Conservation (phyloP, 2,113 vertebrate genomes). For the Leucosticte australis region DNA sequence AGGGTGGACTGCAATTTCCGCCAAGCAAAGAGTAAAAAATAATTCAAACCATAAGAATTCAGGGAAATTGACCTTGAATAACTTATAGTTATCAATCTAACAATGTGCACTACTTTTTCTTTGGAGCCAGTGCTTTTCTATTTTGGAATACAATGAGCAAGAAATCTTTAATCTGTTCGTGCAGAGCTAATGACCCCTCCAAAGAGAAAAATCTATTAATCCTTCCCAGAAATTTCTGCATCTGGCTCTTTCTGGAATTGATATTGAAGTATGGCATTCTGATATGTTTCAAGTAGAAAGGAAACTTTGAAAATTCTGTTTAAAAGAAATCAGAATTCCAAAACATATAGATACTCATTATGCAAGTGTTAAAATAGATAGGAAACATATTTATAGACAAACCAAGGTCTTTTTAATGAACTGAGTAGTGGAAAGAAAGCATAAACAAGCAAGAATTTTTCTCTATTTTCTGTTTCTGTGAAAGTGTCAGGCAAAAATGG, state of each 20-base stretch:
- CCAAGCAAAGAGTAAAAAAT: not conserved
- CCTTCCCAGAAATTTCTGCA: not conserved
- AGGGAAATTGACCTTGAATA: not conserved
- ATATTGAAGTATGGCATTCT: not conserved
- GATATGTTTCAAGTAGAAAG: not conserved
- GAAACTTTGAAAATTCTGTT: not conserved
- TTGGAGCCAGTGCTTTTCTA: not conserved
- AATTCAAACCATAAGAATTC: not conserved
- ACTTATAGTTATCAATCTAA: not conserved
- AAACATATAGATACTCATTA: not conserved
- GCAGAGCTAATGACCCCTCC: not conserved
- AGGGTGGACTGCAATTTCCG: not conserved
- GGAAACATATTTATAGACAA: not conserved
- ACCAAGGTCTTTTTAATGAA: not conserved
- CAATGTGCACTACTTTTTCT: not conserved
- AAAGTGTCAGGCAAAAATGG: not conserved
- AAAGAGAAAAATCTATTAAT: not conserved
- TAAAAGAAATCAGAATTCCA: not conserved
- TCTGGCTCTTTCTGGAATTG: not conserved
- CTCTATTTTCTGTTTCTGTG: not conserved
- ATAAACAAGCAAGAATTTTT: not conserved
- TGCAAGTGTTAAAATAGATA: not conserved
- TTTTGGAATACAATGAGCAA: not conserved
- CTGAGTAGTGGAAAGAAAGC: not conserved
- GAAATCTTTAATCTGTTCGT: not conserved